Evolutionary conservation across 2,888 invertebrate species (phyloP).

Genomic region (Drosophila kambysellisi): DNA sequence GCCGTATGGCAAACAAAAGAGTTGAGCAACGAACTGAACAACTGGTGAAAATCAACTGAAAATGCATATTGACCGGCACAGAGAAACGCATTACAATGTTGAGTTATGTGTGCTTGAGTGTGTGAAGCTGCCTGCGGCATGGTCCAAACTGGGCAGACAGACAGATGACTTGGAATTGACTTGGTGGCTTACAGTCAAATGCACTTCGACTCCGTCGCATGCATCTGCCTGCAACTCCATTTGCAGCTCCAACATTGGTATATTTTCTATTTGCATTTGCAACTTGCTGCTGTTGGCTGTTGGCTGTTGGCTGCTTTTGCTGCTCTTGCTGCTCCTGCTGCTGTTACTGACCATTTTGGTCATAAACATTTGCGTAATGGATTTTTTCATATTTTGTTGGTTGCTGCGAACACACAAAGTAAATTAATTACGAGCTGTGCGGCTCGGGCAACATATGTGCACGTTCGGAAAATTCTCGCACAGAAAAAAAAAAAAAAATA

Average conservation of each 20-base stretch:
- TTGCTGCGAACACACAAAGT: conserved; percentile 77
- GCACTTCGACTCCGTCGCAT: conserved; percentile 63
- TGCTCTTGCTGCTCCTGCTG: conserved; percentile 27
- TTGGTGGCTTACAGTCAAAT: conserved; percentile 65
- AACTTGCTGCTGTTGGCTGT: conserved; percentile 13
- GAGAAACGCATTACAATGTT: conserved; percentile 76
- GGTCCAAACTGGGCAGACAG: conserved; percentile 30
- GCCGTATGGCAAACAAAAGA: conserved; percentile 34
- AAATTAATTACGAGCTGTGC: conserved; percentile 76
- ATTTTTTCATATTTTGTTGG: conserved; percentile 79
- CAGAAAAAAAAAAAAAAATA: conserved; percentile 33
- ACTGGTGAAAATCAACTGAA: conserved; percentile 61
- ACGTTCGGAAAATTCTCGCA: conserved; percentile 64
- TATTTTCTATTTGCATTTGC: conserved; percentile 79
- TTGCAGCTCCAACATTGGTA: conserved; percentile 65
- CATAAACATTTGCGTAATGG: conserved; percentile 82
- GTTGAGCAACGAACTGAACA: conserved; percentile 54
- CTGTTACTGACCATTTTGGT: conserved; percentile 75
- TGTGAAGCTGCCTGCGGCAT: conserved; percentile 32
- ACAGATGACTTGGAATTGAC: conserved; percentile 50
- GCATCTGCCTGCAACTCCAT: conserved; percentile 69
- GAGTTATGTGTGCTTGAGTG: conserved; percentile 49
- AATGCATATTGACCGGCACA: conserved; percentile 49
- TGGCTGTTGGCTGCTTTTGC: conserved; percentile 12
- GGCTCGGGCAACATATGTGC: conserved; percentile 56